Percentiles rank a stretch among this genome's conserved stretches.
These are phyloP conservation scores for Linepithema humile DNA, from an alignment of 1,140 invertebrate genomes.

Conservation along the genomic window DNA sequence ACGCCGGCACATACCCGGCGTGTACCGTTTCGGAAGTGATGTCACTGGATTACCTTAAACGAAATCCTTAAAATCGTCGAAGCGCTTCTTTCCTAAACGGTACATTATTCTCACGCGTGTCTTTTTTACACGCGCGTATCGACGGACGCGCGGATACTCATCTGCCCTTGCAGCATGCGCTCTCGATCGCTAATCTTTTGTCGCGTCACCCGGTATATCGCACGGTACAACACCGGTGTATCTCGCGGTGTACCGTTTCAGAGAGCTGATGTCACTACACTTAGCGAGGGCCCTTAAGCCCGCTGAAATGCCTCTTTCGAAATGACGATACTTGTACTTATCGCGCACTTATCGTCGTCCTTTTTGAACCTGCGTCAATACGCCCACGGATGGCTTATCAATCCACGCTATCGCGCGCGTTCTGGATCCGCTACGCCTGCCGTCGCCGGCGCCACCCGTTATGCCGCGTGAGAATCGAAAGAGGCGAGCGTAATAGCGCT, in stretches of 20 bases:
- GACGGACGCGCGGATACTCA: background rate
- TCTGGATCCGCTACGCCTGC: background rate
- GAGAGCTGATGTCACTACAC: slow-evolving; percentile 33
- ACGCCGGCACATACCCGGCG: slow-evolving; percentile 13
- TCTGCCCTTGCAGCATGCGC: background rate
- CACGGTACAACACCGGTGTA: slow-evolving; percentile 11
- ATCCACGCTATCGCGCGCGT: background rate
- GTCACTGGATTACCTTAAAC: slow-evolving; percentile 66
- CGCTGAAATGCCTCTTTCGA: background rate
- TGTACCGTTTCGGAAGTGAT: slow-evolving; percentile 75
- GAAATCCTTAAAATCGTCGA: background rate
- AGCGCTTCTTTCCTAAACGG: background rate
- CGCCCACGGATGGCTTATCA: background rate
- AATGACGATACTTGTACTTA: background rate
- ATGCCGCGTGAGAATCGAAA: slow-evolving; percentile 28
- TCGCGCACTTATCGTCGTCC: too few relatives aligned
- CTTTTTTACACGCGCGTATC: background rate
- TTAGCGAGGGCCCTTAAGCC: background rate
- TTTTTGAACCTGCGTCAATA: background rate
- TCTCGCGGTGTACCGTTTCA: slow-evolving; percentile 33
- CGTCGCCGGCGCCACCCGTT: background rate
- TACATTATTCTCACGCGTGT: background rate
- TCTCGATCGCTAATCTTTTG: background rate
- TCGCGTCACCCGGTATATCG: slow-evolving; percentile 33
- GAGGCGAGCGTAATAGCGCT: slow-evolving; percentile 8